Evolutionary conservation across 37 sponge, comb jelly and placozoan species (phyloP), one percentile per base, ranked within the genome.

Genomic region (Aplysina aerophoba): DNA sequence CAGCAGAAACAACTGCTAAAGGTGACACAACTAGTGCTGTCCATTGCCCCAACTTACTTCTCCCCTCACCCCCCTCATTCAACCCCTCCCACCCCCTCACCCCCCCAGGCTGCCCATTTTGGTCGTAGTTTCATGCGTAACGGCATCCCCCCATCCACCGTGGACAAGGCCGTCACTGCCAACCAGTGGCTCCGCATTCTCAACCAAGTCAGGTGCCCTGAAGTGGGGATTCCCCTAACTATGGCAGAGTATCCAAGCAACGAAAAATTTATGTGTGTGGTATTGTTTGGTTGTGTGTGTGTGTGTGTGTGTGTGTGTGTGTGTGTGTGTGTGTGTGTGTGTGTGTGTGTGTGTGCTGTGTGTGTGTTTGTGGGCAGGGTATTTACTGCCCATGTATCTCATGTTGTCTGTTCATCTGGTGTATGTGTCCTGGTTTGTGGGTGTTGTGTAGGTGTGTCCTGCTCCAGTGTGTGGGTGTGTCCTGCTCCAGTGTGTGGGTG

Each of bases 191-290:
- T 99, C 54, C 74, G 97, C 15, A 95, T 99, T 8, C 87, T 99
- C 36, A 99, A 99, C 75, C 87, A 75, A 66, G 82, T 99, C 60
- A 84, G 94, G 31, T 31, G 80, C 11, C 44, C 54, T 12, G 63
- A 74, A 15, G 87, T 99, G 36, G 97, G 96, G 36, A 91, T 96
- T 21, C 97, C 97, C 17, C 83, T 96, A 39, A 97, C 96, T 24
- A 86, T 87, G 63, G 71, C 83, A 81, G 96, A 98, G 97, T 96
- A 93, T 90, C 89, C 87, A 88, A 28, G 63, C 25, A 62, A 62
- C 63, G 12, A 62, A 11, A 14, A 2, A 11, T 62, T 2, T 25
- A 11, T 62, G 25, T 62, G 27, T 44, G 50, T 44, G 63, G 59
- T 57, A 57, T 17, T 62, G 27, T 62, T 3, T 27, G 63, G 2